Base-by-base conservation (phyloP, 2,888 invertebrate species). In the Oligia fasciuncula region DNA sequence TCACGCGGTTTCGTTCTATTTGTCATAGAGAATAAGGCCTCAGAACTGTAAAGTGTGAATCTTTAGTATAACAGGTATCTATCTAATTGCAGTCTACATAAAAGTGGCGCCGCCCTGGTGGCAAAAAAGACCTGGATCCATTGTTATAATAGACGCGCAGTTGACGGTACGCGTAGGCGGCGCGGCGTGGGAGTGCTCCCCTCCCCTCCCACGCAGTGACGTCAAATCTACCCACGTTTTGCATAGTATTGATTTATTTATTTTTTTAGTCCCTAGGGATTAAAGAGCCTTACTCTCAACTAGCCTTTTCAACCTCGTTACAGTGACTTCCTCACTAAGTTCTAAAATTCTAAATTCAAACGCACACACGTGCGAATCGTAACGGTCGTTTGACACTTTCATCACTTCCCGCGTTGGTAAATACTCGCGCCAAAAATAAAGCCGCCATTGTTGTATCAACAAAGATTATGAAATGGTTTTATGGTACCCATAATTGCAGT, bases 361-460 rank as follows among this genome's bases (percentile, higher is more conserved):
- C 62, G 46, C 76, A 40, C 62, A 49, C 86, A 76, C 76, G 76
- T 63, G 84, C 74, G 29, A 73, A 68, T 68, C 49, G 69, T 67
- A 77, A 79, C 81, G 74, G 65, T 40, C 71, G 46, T 79, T 70
- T 70, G 19, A 74, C 71, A 76, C 76, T 84, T 79, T 66, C 81
- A 73, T 73, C 69, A 87, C 75, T 83, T 89, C 81, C 82, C 89
- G 83, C 90, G 81, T 29, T 29, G 29, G 29, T 71, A 76, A 80
- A 70, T 74, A 23, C 74, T 80, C 77, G 78, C 90, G 84, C 90
- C 77, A 72, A 86, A 89, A 85, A 89, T 86, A 87, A 89, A 71
- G 79, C 78, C 81, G 66, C 75, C 79, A 82, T 85, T 90, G 86
- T 89, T 85, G 80, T 76, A 43, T 75, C 78, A 88, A 87, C 90